Conservation (phyloP, 2,113 vertebrate genomes). For the Ctenodactylus gundi region DNA sequence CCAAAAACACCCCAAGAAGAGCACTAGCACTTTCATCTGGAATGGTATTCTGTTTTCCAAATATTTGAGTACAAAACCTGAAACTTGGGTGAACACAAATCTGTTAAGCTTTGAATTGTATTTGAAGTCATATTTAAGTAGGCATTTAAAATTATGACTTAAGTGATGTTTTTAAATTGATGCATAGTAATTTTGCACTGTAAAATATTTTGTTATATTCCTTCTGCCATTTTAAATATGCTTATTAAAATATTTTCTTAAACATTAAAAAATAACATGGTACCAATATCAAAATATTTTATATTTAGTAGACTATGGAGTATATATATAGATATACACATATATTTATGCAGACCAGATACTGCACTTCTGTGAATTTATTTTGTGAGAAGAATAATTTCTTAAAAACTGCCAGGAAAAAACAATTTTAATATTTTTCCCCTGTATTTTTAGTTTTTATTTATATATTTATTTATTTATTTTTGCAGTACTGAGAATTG, state of each 20-base stretch:
- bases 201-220: constrained; percentile 69
- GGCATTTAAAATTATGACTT: constrained; percentile 48
- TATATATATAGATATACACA: neutral
- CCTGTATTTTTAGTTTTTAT: too few species aligned
- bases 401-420: neutral
- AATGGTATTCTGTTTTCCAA: constrained; percentile 55
- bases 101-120: constrained; percentile 69
- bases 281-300: neutral
- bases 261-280: too few species aligned
- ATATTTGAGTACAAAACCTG: constrained; percentile 63
- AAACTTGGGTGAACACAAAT: constrained; percentile 62
- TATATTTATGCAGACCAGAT: neutral
- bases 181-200: constrained; percentile 84
- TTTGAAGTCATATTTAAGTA: constrained; percentile 56
- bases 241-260: constrained; percentile 87
- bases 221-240: constrained; percentile 82
- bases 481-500: too few species aligned
- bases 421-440: neutral
- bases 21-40: constrained; percentile 42
- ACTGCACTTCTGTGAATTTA: neutral
- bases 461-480: too few species aligned
- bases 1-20: neutral
- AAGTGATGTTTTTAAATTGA: constrained; percentile 68
- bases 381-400: neutral
- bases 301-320: neutral